Evolutionary conservation across 2,113 vertebrate genomes (phyloP).

Genomic region (Trematomus loennbergii): DNA sequence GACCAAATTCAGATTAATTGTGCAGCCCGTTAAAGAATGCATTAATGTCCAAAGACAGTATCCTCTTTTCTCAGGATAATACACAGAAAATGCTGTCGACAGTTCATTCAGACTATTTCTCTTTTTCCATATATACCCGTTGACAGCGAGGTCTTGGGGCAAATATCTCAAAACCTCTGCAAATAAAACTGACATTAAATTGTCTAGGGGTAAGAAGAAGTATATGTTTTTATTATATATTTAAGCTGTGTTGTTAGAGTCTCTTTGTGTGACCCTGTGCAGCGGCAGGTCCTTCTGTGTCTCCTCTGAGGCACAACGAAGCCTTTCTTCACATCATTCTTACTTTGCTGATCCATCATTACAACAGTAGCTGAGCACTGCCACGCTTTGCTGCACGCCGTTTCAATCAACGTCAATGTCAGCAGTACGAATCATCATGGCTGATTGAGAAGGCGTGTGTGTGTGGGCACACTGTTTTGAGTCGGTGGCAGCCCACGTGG

Average conservation of each 20-base stretch:
- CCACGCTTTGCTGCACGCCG: slow-evolving; percentile 54
- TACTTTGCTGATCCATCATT: slow-evolving; percentile 69
- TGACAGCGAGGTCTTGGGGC: neutral
- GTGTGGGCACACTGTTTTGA: slow-evolving; percentile 8
- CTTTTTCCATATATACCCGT: neutral
- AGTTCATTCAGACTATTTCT: neutral
- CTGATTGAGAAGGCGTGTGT: slow-evolving; percentile 45
- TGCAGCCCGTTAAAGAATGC: too few relatives aligned
- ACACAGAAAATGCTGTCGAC: neutral
- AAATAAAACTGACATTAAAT: neutral
- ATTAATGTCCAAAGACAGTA: neutral
- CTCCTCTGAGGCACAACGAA: slow-evolving; percentile 60
- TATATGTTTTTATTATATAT: neutral
- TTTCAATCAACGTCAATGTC: slow-evolving; percentile 72
- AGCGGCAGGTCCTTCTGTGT: slow-evolving; percentile 24
- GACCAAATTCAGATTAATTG: too few relatives aligned
- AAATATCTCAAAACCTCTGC: neutral
- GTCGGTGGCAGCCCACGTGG: slow-evolving; percentile 36
- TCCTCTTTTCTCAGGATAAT: neutral
- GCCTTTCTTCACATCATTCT: slow-evolving; percentile 50
- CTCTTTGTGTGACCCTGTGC: slow-evolving; percentile 17
- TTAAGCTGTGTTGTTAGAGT: neutral
- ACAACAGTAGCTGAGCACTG: slow-evolving; percentile 51
- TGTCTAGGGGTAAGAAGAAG: neutral
- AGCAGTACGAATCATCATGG: slow-evolving; percentile 55